Conservation (phyloP, 2,113 vertebrate species). For the Nansenia antarctica region DNA sequence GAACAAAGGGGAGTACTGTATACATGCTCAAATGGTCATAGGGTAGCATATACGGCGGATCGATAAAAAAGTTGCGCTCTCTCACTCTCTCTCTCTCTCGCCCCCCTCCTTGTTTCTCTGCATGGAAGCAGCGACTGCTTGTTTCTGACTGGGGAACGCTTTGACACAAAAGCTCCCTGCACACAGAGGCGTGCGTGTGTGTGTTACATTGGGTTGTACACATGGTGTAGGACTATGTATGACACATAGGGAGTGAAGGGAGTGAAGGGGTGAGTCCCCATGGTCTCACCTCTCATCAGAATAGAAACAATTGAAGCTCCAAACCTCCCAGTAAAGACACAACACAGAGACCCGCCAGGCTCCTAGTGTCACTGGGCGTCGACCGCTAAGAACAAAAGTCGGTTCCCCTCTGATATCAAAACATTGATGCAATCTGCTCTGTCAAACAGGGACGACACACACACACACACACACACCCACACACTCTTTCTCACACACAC, state of each 20-base stretch:
- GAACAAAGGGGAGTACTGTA: no score
- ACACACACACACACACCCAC: neutral
- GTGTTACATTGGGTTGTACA: no score
- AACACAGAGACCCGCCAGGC: constrained; percentile 1
- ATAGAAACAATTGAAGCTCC: constrained; percentile 17
- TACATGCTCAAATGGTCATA: no score
- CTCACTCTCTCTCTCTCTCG: constrained; percentile 8
- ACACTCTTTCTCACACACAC: neutral
- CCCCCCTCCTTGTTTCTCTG: constrained; percentile 34
- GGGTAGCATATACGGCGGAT: no score
- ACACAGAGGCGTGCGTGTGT: constrained; percentile 20
- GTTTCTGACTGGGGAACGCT: constrained; percentile 58
- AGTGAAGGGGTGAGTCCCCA: neutral
- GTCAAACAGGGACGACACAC: neutral
- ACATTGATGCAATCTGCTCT: constrained; percentile 4
- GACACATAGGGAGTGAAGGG: no score
- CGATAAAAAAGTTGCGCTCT: no score
- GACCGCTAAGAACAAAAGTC: constrained; percentile 3
- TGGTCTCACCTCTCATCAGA: neutral
- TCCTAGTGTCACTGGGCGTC: neutral
- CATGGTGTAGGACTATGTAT: constrained; percentile 6
- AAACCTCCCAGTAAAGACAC: constrained; percentile 4
- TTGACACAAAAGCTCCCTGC: constrained; percentile 61
- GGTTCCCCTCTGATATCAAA: constrained; percentile 30
- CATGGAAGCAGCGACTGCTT: constrained; percentile 50